phyloP scores from a whole-genome alignment of 2,113 vertebrate species.

The Enhydra lutris region DNA sequence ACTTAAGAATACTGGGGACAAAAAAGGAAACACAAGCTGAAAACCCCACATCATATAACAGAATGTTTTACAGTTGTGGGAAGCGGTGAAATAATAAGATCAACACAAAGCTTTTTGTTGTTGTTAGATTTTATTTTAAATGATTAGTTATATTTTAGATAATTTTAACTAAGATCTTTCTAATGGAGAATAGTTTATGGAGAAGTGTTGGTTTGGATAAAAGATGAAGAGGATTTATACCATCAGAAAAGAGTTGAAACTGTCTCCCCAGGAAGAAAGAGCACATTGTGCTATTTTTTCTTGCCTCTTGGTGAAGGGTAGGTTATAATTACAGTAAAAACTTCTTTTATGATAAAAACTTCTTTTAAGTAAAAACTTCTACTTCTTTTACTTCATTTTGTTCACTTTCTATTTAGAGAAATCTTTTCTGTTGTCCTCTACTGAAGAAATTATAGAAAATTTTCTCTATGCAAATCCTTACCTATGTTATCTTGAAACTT shows the following conservation, averaged over 20 bases:
- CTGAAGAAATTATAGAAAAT: neutral
- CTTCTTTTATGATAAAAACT: no score
- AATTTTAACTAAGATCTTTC: neutral
- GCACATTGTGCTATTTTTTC: neutral
- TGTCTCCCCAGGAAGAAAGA: neutral
- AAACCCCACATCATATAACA: neutral
- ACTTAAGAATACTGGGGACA: neutral
- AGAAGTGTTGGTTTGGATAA: neutral
- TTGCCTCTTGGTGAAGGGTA: neutral
- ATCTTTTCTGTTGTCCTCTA: neutral
- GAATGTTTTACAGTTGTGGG: neutral
- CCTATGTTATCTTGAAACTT: neutral
- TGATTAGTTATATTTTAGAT: neutral
- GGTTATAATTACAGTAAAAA: neutral
- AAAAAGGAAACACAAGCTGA: neutral
- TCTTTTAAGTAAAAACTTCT: no score
- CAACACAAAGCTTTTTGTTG: neutral
- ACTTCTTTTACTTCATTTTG: neutral
- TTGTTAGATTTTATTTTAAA: neutral
- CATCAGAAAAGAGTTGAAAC: neutral
- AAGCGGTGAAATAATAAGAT: neutral
- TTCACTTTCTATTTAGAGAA: neutral
- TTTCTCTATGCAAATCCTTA: neutral
- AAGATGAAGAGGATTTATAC: neutral
- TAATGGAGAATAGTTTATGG: neutral